Percentiles rank a stretch among this genome's conserved stretches.
Evolutionary conservation across 1,140 invertebrate genomes (phyloP).

Genomic region (Ceratina japonica): DNA sequence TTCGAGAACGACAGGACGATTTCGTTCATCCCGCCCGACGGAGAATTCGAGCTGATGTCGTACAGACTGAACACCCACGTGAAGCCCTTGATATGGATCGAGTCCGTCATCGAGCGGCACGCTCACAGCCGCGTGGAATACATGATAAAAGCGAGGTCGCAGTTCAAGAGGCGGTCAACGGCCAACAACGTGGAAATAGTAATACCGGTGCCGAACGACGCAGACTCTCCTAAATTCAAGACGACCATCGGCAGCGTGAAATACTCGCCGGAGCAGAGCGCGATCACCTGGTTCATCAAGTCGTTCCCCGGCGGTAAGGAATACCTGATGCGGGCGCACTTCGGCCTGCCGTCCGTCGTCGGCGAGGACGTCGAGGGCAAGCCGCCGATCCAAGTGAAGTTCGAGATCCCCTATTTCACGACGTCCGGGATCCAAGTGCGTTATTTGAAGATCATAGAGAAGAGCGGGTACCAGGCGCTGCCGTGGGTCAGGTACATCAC

Average conservation of each 20-base stretch:
- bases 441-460: conserved; percentile 99
- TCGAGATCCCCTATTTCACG: conserved; percentile 99
- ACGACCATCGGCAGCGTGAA: conserved; percentile 98
- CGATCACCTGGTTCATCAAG: conserved; percentile 99
- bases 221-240: conserved; percentile 99
- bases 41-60: conserved; percentile 99
- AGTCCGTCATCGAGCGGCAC: conserved; percentile 99
- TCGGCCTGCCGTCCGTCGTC: conserved; percentile 98
- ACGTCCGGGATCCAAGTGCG: conserved; percentile 99
- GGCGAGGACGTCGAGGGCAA: conserved; percentile 97
- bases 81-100: conserved; percentile 99
- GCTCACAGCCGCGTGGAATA: conserved; percentile 98
- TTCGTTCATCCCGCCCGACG: conserved; percentile 99
- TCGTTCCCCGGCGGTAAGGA: conserved; percentile 99
- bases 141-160: conserved; percentile 99
- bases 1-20: conserved; percentile 99
- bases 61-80: conserved; percentile 98
- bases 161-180: conserved; percentile 98
- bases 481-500: conserved; percentile 99
- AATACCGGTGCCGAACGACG: conserved; percentile 98
- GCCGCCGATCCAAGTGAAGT: conserved; percentile 99
- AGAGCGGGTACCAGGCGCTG: conserved; percentile 99
- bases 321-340: conserved; percentile 99
- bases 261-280: conserved; percentile 98
- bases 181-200: conserved; percentile 99